These are phyloP conservation scores for Elaeidobius kamerunicus DNA, from an alignment of 2,888 invertebrate genomes.

Conservation along the genomic window DNA sequence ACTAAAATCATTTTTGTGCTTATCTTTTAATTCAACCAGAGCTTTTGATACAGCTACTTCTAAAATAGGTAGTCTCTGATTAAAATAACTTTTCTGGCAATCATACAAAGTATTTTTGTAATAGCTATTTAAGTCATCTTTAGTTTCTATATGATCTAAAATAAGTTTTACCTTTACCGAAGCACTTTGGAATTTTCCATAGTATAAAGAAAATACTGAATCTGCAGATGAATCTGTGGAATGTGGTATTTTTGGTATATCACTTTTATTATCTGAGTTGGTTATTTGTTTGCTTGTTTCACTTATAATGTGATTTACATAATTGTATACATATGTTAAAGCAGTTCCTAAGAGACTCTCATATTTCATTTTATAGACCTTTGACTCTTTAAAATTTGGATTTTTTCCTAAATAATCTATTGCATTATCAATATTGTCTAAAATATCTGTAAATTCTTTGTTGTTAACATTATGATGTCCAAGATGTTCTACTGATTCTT, in stretches of 20 bases:
- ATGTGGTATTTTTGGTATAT: conserved; percentile 4
- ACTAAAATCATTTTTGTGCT: conserved; percentile 74
- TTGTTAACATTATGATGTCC: conserved; percentile 50
- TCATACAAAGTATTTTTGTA: conserved; percentile 72
- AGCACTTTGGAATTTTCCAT: conserved; percentile 94
- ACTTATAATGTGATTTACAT: conserved; percentile 71
- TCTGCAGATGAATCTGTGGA: conserved; percentile 46
- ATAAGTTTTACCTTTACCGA: conserved; percentile 80
- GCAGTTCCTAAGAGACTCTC: conserved; percentile 80
- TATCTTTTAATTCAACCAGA: conserved; percentile 61
- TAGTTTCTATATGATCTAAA: conserved; percentile 76
- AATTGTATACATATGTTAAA: conserved; percentile 73
- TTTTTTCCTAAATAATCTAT: conserved; percentile 75
- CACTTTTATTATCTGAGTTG: conserved; percentile 41
- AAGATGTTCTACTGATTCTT: conserved; percentile 40
- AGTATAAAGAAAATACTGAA: conserved; percentile 79
- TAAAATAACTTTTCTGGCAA: conserved; percentile 79
- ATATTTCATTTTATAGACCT: conserved; percentile 77
- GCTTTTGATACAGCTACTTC: conserved; percentile 68
- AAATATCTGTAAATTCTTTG: conserved; percentile 76
- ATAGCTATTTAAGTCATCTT: conserved; percentile 70
- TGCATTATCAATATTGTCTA: conserved; percentile 84
- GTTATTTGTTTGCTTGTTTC: conserved; percentile 76
- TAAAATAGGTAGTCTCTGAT: conserved; percentile 64
- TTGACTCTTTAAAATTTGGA: conserved; percentile 85